Evolutionary conservation across 2,888 invertebrate genomes (phyloP).

Genomic region (Lasioglossum vierecki): DNA sequence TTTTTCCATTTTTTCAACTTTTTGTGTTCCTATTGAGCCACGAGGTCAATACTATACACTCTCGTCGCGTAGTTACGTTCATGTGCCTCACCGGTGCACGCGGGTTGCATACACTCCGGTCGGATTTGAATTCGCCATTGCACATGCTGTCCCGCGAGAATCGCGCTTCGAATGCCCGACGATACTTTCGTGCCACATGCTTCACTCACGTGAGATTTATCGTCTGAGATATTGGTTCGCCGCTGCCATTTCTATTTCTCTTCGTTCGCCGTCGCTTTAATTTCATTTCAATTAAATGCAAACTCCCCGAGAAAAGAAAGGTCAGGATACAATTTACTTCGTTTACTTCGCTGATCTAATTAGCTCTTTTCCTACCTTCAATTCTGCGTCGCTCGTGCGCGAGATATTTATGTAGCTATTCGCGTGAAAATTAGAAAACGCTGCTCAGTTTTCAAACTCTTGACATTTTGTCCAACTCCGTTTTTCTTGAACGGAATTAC

Average conservation of each 20-base stretch:
- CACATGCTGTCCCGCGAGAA: slow-evolving; percentile 14
- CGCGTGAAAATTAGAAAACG: too few species aligned
- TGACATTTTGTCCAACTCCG: too few species aligned
- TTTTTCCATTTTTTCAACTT: background rate
- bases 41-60: slow-evolving; percentile 33
- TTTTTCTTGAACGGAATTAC: too few species aligned
- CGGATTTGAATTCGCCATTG: slow-evolving; percentile 21
- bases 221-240: background rate
- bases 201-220: background rate
- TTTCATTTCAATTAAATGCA: too few species aligned
- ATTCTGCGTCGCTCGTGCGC: too few species aligned
- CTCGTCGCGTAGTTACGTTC: slow-evolving; percentile 33
- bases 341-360: background rate
- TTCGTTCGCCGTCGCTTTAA: background rate
- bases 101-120: slow-evolving; percentile 29
- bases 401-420: too few species aligned
- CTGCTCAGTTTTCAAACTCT: too few species aligned
- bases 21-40: background rate
- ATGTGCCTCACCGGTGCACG: slow-evolving; percentile 34
- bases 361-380: too few species aligned
- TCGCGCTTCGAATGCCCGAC: background rate
- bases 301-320: background rate
- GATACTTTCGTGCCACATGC: background rate
- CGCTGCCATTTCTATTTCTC: background rate
- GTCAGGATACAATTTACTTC: background rate